These are phyloP conservation scores for Rhea americana DNA, from an alignment of 2,113 vertebrate genomes.

Conservation along the genomic window DNA sequence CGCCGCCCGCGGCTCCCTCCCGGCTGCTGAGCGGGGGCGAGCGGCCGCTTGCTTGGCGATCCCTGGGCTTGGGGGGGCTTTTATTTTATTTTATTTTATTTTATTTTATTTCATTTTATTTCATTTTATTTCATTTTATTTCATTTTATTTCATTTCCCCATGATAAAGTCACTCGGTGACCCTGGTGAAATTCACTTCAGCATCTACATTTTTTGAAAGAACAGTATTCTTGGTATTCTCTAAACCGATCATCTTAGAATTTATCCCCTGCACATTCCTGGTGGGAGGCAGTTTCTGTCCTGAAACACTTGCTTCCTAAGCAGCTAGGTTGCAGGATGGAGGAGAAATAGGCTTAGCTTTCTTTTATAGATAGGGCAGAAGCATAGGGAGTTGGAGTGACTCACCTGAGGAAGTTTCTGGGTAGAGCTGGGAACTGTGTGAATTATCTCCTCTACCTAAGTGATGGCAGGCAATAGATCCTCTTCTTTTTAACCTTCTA, in stretches of 20 bases:
- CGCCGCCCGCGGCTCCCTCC: fast-evolving
- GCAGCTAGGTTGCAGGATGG: not conserved
- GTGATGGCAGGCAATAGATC: not conserved
- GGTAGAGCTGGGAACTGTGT: not conserved
- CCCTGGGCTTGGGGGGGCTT: fast-evolving
- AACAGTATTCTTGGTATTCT: not conserved
- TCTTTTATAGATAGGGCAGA: not conserved
- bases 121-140: too few relatives aligned
- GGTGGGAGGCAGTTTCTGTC: not conserved
- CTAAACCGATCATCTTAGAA: not conserved
- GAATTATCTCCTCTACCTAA: not conserved
- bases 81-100: too few relatives aligned
- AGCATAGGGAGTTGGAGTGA: not conserved
- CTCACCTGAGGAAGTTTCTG: not conserved
- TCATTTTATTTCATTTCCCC: not conserved
- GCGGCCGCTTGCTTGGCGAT: not conserved
- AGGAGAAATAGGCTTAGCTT: not conserved
- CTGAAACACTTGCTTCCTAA: not conserved
- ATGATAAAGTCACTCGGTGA: not conserved
- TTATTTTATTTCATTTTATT: not conserved
- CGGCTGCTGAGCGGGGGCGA: too few relatives aligned
- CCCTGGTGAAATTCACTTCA: not conserved
- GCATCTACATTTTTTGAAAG: not conserved
- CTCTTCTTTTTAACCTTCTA: not conserved
- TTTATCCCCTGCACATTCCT: not conserved